Percentiles rank a stretch among this genome's conserved stretches.
These are phyloP conservation scores for Augochlora pura DNA, from an alignment of 1,140 invertebrate species.

Conservation along the genomic window DNA sequence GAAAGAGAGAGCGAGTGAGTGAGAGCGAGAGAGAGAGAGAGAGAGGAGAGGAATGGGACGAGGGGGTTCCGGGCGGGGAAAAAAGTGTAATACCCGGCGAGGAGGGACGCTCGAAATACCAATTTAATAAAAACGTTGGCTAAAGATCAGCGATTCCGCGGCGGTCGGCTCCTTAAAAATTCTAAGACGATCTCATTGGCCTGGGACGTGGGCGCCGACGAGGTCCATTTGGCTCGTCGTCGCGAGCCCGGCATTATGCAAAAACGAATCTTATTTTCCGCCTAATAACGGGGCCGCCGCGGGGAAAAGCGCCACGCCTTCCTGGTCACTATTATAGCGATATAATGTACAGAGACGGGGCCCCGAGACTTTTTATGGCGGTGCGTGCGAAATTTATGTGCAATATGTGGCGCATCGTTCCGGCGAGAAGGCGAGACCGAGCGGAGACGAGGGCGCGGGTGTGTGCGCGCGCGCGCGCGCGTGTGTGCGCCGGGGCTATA, in stretches of 20 bases:
- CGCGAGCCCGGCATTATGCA: constrained; percentile 33
- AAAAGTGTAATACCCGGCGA: constrained; percentile 1
- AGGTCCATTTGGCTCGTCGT: constrained; percentile 48
- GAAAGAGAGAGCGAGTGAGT: no score
- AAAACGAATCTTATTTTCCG: constrained; percentile 63
- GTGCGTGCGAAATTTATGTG: constrained; percentile 66
- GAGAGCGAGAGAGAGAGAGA: no score
- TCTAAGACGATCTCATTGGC: constrained; percentile 18
- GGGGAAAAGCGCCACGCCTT: constrained; percentile 51
- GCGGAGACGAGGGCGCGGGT: no score
- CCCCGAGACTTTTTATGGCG: constrained; percentile 53
- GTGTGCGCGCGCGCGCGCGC: no score
- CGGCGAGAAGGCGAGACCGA: not conserved
- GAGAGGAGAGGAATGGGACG: no score
- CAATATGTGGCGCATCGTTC: constrained; percentile 63
- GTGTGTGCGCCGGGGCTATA: no score
- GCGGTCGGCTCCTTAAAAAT: constrained; percentile 16
- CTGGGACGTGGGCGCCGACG: constrained; percentile 24
- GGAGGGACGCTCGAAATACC: not conserved
- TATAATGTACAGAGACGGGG: constrained; percentile 59
- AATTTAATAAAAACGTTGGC: constrained; percentile 7
- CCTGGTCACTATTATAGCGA: constrained; percentile 58
- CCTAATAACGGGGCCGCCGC: constrained; percentile 43
- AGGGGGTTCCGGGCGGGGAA: not conserved
- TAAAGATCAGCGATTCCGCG: not conserved